Percentiles rank a stretch among this genome's conserved stretches.
Conservation (phyloP, 92 coral and sea anemone genomes). For the Palythoa grandiflora region DNA sequence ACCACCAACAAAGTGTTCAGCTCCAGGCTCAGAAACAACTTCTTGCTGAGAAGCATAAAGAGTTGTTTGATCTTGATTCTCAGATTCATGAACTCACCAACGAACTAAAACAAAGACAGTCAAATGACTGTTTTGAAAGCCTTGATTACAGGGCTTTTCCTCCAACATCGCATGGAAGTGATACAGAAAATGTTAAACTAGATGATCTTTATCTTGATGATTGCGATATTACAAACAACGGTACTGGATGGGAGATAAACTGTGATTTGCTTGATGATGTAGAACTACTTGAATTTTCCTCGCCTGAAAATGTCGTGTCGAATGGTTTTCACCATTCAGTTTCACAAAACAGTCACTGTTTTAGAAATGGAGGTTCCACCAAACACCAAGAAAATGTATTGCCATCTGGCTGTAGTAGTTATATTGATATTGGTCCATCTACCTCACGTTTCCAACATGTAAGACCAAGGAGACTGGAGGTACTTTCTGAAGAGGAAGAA, state of each 20-base stretch:
- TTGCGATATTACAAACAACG: not conserved
- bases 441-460: constrained; percentile 11
- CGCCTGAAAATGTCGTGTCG: not conserved
- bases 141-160: not conserved
- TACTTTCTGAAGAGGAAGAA: constrained; percentile 82
- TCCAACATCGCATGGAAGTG: constrained; percentile 1
- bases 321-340: not conserved
- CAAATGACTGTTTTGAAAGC: not conserved
- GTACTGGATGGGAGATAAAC: constrained; percentile 33
- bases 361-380: not conserved
- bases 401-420: not conserved
- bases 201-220: constrained; percentile 27
- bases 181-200: not conserved
- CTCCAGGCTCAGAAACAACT: constrained; percentile 88
- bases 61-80: constrained; percentile 79
- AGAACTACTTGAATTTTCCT: not conserved
- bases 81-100: constrained; percentile 74
- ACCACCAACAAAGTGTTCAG: constrained; percentile 90
- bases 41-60: constrained; percentile 89
- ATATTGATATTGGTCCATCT: not conserved
- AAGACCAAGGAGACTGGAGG: constrained; percentile 72
- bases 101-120: constrained; percentile 61
- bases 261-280: constrained; percentile 36
- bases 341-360: not conserved
- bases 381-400: not conserved